Conservation (phyloP, 2,888 invertebrate species). For the Nowickia ferox region DNA sequence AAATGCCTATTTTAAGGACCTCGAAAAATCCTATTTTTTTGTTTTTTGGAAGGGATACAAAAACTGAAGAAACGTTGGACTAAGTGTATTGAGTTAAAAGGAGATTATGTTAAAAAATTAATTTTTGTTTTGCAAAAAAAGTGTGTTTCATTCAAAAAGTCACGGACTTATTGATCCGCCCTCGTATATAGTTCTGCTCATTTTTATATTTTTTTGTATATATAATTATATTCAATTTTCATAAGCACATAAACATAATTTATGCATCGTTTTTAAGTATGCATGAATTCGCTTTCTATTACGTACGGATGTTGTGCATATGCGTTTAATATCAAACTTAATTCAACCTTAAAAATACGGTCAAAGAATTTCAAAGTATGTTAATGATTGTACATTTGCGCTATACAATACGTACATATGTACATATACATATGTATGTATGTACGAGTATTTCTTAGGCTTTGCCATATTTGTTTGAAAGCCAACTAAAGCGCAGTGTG, state of each 20-base stretch:
- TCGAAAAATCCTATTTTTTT: too few species aligned
- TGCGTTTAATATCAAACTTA: slow-evolving; percentile 37
- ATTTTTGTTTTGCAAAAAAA: too few species aligned
- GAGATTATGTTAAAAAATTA: too few species aligned
- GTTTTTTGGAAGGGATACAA: too few species aligned
- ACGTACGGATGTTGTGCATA: slow-evolving; percentile 17
- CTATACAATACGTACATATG: not conserved
- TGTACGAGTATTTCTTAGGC: not conserved
- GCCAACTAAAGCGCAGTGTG: not conserved
- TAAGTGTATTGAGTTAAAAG: too few species aligned
- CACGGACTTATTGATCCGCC: too few species aligned
- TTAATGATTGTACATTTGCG: slow-evolving; percentile 32
- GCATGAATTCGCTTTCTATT: slow-evolving; percentile 8
- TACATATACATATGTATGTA: not conserved
- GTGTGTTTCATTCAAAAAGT: too few species aligned
- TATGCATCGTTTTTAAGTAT: not conserved
- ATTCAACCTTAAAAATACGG: slow-evolving; percentile 66
- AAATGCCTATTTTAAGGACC: too few species aligned
- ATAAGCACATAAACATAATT: slow-evolving; percentile 2
- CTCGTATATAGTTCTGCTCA: not conserved
- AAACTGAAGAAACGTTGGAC: too few species aligned
- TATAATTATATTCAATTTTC: not conserved
- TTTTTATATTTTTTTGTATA: not conserved
- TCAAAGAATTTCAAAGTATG: slow-evolving; percentile 70
- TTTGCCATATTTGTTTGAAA: slow-evolving; percentile 13